phyloP scores from a whole-genome alignment of 2,113 vertebrate genomes.

The Elanus axillaris region DNA sequence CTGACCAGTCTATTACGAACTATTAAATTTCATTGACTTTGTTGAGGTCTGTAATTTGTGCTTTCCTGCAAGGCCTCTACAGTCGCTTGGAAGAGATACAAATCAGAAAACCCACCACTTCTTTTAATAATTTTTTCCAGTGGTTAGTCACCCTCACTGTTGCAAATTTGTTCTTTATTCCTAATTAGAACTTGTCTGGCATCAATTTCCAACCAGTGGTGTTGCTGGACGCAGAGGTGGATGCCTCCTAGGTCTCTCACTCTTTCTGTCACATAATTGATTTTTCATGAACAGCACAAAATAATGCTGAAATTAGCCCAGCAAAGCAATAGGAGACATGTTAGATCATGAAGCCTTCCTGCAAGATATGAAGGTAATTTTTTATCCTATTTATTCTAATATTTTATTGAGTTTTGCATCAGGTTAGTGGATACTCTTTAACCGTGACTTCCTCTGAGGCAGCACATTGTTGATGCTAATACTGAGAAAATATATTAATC shows the following conservation, averaged over 20 bases:
- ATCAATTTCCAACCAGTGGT: neutral
- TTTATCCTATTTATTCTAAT: slow-evolving; percentile 46
- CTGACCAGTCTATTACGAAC: neutral
- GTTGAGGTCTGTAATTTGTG: neutral
- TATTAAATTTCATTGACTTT: neutral
- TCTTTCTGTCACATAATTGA: slow-evolving; percentile 43
- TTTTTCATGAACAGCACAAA: slow-evolving; percentile 40
- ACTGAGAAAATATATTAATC: slow-evolving; percentile 41
- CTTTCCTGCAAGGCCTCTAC: neutral
- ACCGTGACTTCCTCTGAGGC: slow-evolving; percentile 46
- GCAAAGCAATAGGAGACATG: neutral
- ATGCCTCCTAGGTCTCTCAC: slow-evolving; percentile 3
- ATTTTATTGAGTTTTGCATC: slow-evolving; percentile 43
- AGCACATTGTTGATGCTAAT: slow-evolving; percentile 43
- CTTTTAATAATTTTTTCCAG: slow-evolving; percentile 8
- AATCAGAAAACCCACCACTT: neutral
- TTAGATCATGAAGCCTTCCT: slow-evolving; percentile 1
- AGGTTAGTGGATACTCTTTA: slow-evolving; percentile 37
- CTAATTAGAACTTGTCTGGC: slow-evolving; percentile 28
- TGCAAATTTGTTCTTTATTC: slow-evolving; percentile 33
- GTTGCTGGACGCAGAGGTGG: neutral
- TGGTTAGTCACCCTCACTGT: slow-evolving; percentile 19
- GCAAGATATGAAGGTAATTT: slow-evolving; percentile 32
- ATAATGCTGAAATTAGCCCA: slow-evolving; percentile 30
- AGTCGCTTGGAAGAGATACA: neutral